phyloP scores from a whole-genome alignment of 2,113 vertebrate genomes.

The Formicarius rufipectus region DNA sequence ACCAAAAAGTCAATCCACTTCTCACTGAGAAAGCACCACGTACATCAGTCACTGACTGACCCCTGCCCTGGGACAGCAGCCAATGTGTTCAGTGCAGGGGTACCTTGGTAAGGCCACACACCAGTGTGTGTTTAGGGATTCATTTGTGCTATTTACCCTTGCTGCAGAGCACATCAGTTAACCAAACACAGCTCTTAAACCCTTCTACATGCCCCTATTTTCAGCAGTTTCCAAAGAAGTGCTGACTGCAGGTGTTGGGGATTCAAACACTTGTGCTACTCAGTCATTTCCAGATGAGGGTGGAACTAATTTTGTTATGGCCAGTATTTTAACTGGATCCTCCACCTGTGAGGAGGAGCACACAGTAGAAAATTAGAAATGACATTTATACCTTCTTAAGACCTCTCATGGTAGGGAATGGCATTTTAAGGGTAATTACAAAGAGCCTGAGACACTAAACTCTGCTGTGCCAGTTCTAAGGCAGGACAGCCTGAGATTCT shows the following conservation, averaged over 20 bases:
- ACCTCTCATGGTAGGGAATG: background rate
- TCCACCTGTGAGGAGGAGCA: background rate
- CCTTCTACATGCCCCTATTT: background rate
- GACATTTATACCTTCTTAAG: background rate
- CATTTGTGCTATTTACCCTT: background rate
- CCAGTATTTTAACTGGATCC: background rate
- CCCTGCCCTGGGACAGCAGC: rapidly evolving
- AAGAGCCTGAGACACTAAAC: background rate
- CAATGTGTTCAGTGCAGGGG: background rate
- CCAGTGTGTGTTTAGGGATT: background rate
- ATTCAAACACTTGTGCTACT: background rate
- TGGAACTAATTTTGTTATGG: background rate
- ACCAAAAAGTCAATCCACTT: background rate
- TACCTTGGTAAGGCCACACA: background rate
- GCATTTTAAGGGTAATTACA: background rate
- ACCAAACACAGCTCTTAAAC: background rate
- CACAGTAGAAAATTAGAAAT: background rate
- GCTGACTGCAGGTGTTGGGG: background rate
- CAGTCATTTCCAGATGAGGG: background rate
- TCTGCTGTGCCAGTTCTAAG: background rate
- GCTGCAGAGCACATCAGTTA: background rate
- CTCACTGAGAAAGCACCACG: background rate
- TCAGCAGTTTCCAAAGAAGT: background rate
- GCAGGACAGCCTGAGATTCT: background rate
- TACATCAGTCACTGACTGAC: background rate